Conservation (phyloP, 30 jellyfish, hydroid and myxozoan genomes). For the Cassiopea xamachana region DNA sequence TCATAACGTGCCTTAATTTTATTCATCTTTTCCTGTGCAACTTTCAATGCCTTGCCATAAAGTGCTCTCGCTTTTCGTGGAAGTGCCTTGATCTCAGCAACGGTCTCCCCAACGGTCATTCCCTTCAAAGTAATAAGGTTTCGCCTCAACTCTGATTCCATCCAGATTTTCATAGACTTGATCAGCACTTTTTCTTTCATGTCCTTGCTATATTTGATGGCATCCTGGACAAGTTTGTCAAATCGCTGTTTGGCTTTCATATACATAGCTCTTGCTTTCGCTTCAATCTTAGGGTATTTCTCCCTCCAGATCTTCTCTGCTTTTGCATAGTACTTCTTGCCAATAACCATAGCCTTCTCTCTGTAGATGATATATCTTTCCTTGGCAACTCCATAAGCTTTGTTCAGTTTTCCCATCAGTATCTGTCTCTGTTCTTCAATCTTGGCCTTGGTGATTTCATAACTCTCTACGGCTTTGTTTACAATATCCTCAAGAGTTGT, state of each 20-base stretch:
- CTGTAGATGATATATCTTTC: slow-evolving; percentile 38
- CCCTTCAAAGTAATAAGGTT: slow-evolving; percentile 67
- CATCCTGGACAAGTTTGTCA: slow-evolving; percentile 44
- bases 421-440: slow-evolving; percentile 43
- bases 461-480: slow-evolving; percentile 37
- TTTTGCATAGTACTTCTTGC: slow-evolving; percentile 64
- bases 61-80: slow-evolving; percentile 70
- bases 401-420: slow-evolving; percentile 40
- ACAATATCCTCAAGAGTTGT: slow-evolving; percentile 78
- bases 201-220: slow-evolving; percentile 60
- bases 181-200: slow-evolving; percentile 44
- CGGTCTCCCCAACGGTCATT: slow-evolving; percentile 94
- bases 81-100: slow-evolving; percentile 80
- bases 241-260: slow-evolving; percentile 34
- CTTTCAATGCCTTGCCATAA: slow-evolving; percentile 39
- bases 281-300: slow-evolving; percentile 55
- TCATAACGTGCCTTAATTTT: slow-evolving; percentile 43
- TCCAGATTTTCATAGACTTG: slow-evolving; percentile 73
- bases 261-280: slow-evolving; percentile 41
- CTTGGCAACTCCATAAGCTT: slow-evolving; percentile 49
- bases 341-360: slow-evolving; percentile 32
- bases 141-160: slow-evolving; percentile 55
- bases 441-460: slow-evolving; percentile 32
- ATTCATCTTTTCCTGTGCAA: slow-evolving; percentile 19
- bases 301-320: slow-evolving; percentile 75